Conservation (phyloP, 2,888 invertebrate species). For the Ornithoptera priamus region DNA sequence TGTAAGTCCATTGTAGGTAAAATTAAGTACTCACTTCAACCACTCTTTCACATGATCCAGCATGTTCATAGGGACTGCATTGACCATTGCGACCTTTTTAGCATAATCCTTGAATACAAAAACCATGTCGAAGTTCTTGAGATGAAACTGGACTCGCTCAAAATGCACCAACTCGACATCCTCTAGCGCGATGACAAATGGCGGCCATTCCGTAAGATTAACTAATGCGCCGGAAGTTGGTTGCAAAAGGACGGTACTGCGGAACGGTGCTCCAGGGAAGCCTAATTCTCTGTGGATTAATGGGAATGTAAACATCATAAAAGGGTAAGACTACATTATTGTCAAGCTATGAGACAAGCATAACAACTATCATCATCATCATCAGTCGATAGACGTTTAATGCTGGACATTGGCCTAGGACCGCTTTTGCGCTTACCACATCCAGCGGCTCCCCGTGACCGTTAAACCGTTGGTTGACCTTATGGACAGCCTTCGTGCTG, state of each 20-base stretch:
- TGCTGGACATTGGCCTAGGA: too few relatives aligned
- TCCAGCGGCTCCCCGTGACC: too few relatives aligned
- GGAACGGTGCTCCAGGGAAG: constrained; percentile 98
- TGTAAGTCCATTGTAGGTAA: not conserved
- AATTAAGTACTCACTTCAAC: constrained; percentile 89
- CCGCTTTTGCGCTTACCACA: too few relatives aligned
- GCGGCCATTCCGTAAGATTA: constrained; percentile 99
- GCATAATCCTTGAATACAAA: constrained; percentile 99
- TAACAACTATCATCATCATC: too few relatives aligned
- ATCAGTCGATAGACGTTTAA: too few relatives aligned
- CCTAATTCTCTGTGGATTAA: constrained; percentile 89
- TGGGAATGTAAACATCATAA: not conserved
- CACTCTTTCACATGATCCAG: constrained; percentile 99
- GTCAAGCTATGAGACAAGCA: too few relatives aligned
- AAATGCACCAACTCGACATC: constrained; percentile 99
- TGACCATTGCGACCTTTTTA: constrained; percentile 96
- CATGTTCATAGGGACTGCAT: constrained; percentile 99
- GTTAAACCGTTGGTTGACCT: too few relatives aligned
- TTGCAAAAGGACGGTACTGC: constrained; percentile 96
- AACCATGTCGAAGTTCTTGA: constrained; percentile 99
- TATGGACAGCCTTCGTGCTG: too few relatives aligned
- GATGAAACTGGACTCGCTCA: constrained; percentile 98
- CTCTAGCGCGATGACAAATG: constrained; percentile 98
- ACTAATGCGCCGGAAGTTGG: constrained; percentile 99
- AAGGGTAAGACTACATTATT: not conserved